phyloP scores from a whole-genome alignment of 2,888 invertebrate genomes.

The Yponomeuta malinellus region DNA sequence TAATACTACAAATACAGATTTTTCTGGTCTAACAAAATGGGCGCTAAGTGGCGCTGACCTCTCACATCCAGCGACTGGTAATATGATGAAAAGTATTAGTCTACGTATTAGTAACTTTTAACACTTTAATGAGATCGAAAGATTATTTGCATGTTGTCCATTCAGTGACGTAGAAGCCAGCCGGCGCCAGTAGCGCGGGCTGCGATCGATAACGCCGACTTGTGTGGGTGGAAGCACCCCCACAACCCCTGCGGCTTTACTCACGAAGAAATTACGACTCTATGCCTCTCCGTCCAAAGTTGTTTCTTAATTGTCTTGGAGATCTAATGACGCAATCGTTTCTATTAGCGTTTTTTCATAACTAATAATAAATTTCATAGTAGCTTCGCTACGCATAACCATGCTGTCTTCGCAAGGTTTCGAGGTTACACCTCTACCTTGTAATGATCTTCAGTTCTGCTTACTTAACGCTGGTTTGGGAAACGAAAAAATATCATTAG shows the following conservation, averaged over 20 bases:
- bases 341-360: constrained; percentile 12
- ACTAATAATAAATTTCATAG: not conserved
- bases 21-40: no score
- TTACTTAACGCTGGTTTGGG: no score
- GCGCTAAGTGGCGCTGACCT: no score
- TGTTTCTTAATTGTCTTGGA: constrained; percentile 23
- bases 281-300: constrained; percentile 28
- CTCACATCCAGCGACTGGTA: no score
- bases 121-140: not conserved
- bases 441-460: no score
- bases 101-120: no score
- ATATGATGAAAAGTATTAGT: no score
- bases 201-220: constrained; percentile 55
- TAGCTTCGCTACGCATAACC: no score
- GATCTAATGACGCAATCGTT: constrained; percentile 11
- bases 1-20: no score
- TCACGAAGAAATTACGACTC: constrained; percentile 32
- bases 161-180: constrained; percentile 40
- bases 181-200: constrained; percentile 41
- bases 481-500: no score
- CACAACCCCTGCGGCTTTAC: constrained; percentile 32
- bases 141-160: not conserved
- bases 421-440: no score
- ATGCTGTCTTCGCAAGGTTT: no score
- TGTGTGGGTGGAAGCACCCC: constrained; percentile 55